Conservation (phyloP, 35 echinoderm and acorn worm genomes). For the Ophiothrix spiculata region DNA sequence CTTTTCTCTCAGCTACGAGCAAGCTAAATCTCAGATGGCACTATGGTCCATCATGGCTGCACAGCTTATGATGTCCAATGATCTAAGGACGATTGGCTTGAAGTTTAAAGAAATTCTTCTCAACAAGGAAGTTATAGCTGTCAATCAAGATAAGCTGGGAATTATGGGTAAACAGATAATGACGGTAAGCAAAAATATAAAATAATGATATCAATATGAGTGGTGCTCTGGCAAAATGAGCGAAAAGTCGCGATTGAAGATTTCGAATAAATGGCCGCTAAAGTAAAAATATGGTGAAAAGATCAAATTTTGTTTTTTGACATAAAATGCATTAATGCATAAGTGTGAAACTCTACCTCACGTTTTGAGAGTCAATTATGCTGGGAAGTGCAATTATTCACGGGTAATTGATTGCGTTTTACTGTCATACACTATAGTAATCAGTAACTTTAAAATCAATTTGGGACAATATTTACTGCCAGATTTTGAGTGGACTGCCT, state of each 20-base stretch:
- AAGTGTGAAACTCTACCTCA: background rate
- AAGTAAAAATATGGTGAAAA: no score
- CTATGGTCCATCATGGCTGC: constrained; percentile 86
- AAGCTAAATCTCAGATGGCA: constrained; percentile 88
- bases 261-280: no score
- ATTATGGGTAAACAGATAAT: constrained; percentile 82
- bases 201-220: background rate
- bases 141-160: constrained; percentile 87
- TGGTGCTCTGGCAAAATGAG: no score
- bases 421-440: no score
- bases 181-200: constrained; percentile 34
- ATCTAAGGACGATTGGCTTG: constrained; percentile 37
- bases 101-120: constrained; percentile 67
- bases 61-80: constrained; percentile 74
- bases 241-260: no score
- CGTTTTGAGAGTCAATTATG: background rate
- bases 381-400: no score
- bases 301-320: no score
- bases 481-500: no score
- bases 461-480: no score
- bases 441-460: no score
- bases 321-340: no score
- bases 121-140: constrained; percentile 77
- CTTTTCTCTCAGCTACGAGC: constrained; percentile 64
- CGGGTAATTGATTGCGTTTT: no score